Evolutionary conservation across 2,113 vertebrate species (phyloP), one percentile per base, ranked within the genome.

Genomic region (Brienomyrus longianalis): DNA sequence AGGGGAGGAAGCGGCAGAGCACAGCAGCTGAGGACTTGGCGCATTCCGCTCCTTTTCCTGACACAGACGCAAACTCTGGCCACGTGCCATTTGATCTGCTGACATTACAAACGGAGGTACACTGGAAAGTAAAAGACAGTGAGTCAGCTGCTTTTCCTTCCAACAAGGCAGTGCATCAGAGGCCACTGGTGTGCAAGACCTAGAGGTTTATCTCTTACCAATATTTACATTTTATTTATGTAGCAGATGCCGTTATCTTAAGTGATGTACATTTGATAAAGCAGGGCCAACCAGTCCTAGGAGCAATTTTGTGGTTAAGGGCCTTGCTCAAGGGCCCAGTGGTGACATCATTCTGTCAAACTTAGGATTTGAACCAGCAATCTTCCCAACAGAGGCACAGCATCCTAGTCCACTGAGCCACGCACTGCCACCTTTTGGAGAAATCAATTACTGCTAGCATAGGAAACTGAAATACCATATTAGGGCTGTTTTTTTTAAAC

Each of bases 1-100:
- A 27, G 56, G 45, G 48, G 21, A 43, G n/a, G 2, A 43, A 80
- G 21, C 70, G 52, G 10, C 13, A 52, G 74, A 56, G 23, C 85
- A 62, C 7, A 66, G 89, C 80, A 17, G 35, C 31, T 39, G 11
- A 43, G 27, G 35, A 39, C 83, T 52, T 70, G 43, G 88, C 74
- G 13, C 15, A 5, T 5, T 39, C 6, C 35, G 70, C 87, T 39
- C 83, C 85, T 89, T 77, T 77, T 2, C 13, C 31, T 88, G 70
- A 89, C 89, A 3, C 59, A 90, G 90, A 89, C 70, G 27, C 77
- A 17, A 77, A 88, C 74, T 52, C 88, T 88, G 3, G 93, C 91
- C 89, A 93, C 92, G 92, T 77, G 92, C 91, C 92, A 91, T 93
- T 93, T 90, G 89, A 90, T 51, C 56, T 80, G 92, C 92, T 93